Evolutionary conservation across 2,888 invertebrate genomes (phyloP), one percentile per base, ranked within the genome.

Genomic region (Megalurothrips usitatus): DNA sequence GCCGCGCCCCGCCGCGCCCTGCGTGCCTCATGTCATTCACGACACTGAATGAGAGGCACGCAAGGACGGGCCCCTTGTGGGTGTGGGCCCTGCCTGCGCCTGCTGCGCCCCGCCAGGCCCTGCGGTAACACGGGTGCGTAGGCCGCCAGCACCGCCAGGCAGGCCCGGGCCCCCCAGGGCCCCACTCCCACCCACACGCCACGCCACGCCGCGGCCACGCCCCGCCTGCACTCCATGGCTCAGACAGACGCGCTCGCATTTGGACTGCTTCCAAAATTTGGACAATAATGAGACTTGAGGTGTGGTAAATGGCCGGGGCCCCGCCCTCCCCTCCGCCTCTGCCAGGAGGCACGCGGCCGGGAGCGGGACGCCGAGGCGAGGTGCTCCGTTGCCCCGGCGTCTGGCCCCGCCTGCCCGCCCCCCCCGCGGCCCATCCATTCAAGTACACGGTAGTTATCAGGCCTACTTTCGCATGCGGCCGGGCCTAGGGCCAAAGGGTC

Each of bases 241-340:
- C 58, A 58, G 34, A 14, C 58, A 17, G 58, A 17, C 23, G 68
- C 68, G 68, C 23, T 58, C 68, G 68, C 68, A 75, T 75, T 75
- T 75, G 68, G 68, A 75, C 23, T 26, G 23, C 23, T 26, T 75
- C 68, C 68, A 75, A 12, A 75, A 23, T 26, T 23, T 26, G 68
- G 68, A 23, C 68, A 23, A 75, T 75, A 75, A 75, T 75, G 68
- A 75, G 68, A 8, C 23, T 26, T 12, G 68, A 75, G 68, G 68
- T 75, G 68, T 75, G 26, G 68, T 26, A 26, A 75, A 75, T 26
- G 68, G 68, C 68, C 11, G 58, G 17, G 58, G 11, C 14, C 10
- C 58, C n/a, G 58, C 58, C n/a, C 58, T n/a, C n/a, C 58, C 58
- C 58, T 12, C 1, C 14, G 52, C 52, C 17, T 6, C 52, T 58